Evolutionary conservation across 2,888 invertebrate species (phyloP).

Genomic region (Ormyrus pomaceus): DNA sequence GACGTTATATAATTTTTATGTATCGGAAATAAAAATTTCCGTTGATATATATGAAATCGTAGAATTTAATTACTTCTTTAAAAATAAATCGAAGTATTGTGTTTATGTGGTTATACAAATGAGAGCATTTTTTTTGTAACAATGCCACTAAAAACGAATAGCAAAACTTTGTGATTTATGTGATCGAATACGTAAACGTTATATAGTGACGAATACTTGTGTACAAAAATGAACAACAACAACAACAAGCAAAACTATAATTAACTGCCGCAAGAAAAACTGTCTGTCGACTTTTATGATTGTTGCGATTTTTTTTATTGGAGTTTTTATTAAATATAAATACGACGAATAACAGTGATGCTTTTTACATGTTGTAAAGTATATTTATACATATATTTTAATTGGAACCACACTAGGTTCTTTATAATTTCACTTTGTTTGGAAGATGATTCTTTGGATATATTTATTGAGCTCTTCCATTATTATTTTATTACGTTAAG

Average conservation of each 20-base stretch:
- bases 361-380: conserved; percentile 54
- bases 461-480: conserved; percentile 54
- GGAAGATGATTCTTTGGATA: conserved; percentile 52
- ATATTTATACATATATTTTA: conserved; percentile 47
- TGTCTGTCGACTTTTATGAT: conserved; percentile 44
- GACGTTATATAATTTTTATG: conserved; percentile 43
- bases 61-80: conserved; percentile 25
- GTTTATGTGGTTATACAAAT: conserved; percentile 11
- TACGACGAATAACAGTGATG: conserved; percentile 48
- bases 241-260: conserved; percentile 36
- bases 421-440: conserved; percentile 47
- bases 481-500: conserved; percentile 55
- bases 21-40: conserved; percentile 32
- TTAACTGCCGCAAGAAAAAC: conserved; percentile 46
- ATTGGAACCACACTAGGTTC: conserved; percentile 14
- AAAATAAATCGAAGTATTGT: conserved; percentile 24
- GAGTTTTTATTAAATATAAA: conserved; percentile 38
- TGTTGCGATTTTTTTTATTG: conserved; percentile 53
- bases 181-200: conserved; percentile 51
- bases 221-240: conserved; percentile 34
- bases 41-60: conserved; percentile 28
- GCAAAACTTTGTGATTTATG: conserved; percentile 49
- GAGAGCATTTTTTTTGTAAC: conserved; percentile 29
- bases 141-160: conserved; percentile 41
- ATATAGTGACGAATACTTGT: conserved; percentile 41